Conservation (phyloP, 2,888 invertebrate genomes). For the Byasa hedistus region DNA sequence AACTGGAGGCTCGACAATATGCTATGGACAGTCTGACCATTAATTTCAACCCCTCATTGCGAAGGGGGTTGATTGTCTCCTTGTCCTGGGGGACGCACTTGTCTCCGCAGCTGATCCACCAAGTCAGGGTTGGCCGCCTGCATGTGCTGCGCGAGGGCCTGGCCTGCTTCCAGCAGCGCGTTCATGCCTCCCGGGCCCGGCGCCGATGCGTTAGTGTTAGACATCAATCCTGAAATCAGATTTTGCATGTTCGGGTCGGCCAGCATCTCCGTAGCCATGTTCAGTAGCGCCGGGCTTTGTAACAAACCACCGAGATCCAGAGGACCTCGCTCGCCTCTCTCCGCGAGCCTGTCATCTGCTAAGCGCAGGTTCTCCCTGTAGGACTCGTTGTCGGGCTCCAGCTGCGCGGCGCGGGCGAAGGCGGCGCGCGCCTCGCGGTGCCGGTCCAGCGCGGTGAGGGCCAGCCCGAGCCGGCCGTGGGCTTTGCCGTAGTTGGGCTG, state of each 20-base stretch:
- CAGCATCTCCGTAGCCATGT: conserved; percentile 91
- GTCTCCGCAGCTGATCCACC: conserved; percentile 88
- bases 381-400: conserved; percentile 95
- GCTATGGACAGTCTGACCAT: conserved; percentile 7
- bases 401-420: conserved; percentile 91
- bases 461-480: conserved; percentile 94
- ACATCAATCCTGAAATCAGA: conserved; percentile 83
- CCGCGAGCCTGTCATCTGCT: conserved; percentile 84
- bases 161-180: conserved; percentile 82
- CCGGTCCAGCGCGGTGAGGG: conserved; percentile 90
- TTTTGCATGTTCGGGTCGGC: conserved; percentile 91
- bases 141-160: conserved; percentile 90
- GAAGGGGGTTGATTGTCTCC: conserved; percentile 45
- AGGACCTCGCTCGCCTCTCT: conserved; percentile 83
- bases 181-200: conserved; percentile 55
- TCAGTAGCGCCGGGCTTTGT: conserved; percentile 89
- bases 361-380: conserved; percentile 92
- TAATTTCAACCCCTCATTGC: conserved; percentile 30
- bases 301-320: conserved; percentile 84
- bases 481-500: conserved; percentile 97
- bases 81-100: conserved; percentile 69
- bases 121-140: conserved; percentile 90
- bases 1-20: conserved; percentile 2
- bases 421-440: conserved; percentile 91
- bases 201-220: conserved; percentile 42